Evolutionary conservation across 1,140 invertebrate species (phyloP), one percentile per base, ranked within the genome.

Genomic region (Chironomus striatipennis): DNA sequence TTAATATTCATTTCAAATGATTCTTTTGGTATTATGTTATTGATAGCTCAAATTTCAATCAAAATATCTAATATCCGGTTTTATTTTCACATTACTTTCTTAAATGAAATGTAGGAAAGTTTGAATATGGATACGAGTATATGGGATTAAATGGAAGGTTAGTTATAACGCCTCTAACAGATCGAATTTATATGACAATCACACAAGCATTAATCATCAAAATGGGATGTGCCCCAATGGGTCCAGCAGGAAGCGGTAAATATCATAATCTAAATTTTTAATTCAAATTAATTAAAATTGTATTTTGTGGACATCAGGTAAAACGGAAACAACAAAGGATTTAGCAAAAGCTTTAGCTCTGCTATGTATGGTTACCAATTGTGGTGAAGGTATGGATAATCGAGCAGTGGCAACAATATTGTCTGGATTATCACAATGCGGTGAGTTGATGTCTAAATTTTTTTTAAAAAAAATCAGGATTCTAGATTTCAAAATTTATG

Each of bases 41-140:
- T n/a, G n/a, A n/a, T n/a, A n/a, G n/a, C n/a, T n/a, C n/a, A n/a
- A n/a, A n/a, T n/a, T n/a, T n/a, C 24, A 1, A 42, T 73, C 8
- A n/a, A 73, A 15, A 21, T 15, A 7, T 73, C 24, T 6, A 24
- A 73, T 42, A 42, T 73, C 21, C 21, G 21, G 21, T 42, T 73
- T 21, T 20, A 4, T 34, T 73, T n/a, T 73, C 24, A 34, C 20
- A 15, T 73, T n/a, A 15, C 21, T 10, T 24, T 72, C 72, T 12
- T 42, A 64, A 20, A 57, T 75, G 73, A 67, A 64, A 78, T 80
- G 18, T 78, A 87, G 86, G 88, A 43, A 81, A 84, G 24, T 96
- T 97, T 80, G 90, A 94, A 75, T 97, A 96, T 79, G 94, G 94
- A 15, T 97, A 96, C 79, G 95, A 97, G 80, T 97, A 96, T 79